Base-by-base conservation (phyloP, 2,113 vertebrate species). In the Alces alces region DNA sequence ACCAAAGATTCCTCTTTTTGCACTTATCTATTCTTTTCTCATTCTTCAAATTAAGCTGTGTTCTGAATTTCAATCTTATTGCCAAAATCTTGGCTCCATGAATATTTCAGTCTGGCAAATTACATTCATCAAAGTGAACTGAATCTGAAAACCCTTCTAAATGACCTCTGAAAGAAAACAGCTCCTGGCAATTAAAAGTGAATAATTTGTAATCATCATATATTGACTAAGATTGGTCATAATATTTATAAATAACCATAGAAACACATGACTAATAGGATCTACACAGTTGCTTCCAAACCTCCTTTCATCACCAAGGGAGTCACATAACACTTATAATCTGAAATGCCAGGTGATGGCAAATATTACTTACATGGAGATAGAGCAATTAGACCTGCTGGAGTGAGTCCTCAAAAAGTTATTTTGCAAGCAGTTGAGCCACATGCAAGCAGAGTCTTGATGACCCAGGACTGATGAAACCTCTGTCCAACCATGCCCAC, bases 161-260 rank as follows among this genome's bases (percentile, higher is more conserved):
- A 96, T 88, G 23, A 97, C 39, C 93, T 98, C 86, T 98, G 94
- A 97, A 97, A 97, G 97, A 98, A 98, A 98, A 97, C 47, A 98
- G 70, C 95, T 98, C 95, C 97, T 96, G 96, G 94, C 89, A 97
- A 97, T 98, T 98, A 97, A 92, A 96, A 93, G 90, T 82, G 76
- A 91, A 95, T 98, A 33, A 91, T 98, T 98, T 98, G 82, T 96
- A 98, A 98, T 97, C 96, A 98, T 94, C 95, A 90, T 93, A 86
- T 98, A 97, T 98, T 61, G 86, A 98, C 98, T 98, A 97, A 97
- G 45, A 96, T 96, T 96, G 54, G 64, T 97, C 93, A 97, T 91
- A 98, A 98, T 98, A 98, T 98, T 98, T 97, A 52, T 96, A 97
- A 98, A 97, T 98, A 98, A 98, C 98, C 97, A 98, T 98, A 98